These are phyloP conservation scores for Galemys pyrenaicus DNA, from an alignment of 2,113 vertebrate genomes.

Conservation along the genomic window DNA sequence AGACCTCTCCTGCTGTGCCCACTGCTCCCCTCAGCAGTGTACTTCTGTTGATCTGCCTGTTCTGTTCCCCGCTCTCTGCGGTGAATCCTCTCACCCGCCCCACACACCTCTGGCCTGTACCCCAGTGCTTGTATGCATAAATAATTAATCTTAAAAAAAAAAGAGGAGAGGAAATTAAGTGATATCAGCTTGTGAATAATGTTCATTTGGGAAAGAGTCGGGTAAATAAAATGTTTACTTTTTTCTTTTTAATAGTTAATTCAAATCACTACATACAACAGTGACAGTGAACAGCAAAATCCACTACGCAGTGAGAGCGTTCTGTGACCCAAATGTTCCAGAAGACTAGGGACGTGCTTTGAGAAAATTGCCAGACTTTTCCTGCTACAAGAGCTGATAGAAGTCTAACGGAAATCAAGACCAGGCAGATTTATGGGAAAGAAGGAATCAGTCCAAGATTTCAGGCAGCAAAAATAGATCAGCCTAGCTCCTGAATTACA, in stretches of 20 bases:
- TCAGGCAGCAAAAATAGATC: conserved; percentile 75
- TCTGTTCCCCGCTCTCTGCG: no score
- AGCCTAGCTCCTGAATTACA: conserved; percentile 53
- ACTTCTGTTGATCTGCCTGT: no score
- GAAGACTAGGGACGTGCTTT: neutral
- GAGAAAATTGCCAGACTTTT: conserved; percentile 18
- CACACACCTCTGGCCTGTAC: no score
- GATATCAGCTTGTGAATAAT: conserved; percentile 43
- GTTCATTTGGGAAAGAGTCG: neutral
- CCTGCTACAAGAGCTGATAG: conserved; percentile 43
- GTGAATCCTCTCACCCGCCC: no score
- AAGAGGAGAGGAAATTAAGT: conserved; percentile 35
- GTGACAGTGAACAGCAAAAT: neutral
- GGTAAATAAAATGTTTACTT: neutral
- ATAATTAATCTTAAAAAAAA: no score
- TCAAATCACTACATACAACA: conserved; percentile 37
- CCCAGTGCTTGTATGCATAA: no score
- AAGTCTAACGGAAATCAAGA: conserved; percentile 56
- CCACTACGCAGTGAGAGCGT: neutral
- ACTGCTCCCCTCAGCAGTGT: no score
- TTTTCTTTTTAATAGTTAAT: neutral
- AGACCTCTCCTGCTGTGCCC: no score
- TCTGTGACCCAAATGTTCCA: conserved; percentile 29
- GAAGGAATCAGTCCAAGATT: conserved; percentile 60
- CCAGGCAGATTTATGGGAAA: conserved; percentile 23